phyloP scores from a whole-genome alignment of 2,888 invertebrate species.

The Dioctria linearis region DNA sequence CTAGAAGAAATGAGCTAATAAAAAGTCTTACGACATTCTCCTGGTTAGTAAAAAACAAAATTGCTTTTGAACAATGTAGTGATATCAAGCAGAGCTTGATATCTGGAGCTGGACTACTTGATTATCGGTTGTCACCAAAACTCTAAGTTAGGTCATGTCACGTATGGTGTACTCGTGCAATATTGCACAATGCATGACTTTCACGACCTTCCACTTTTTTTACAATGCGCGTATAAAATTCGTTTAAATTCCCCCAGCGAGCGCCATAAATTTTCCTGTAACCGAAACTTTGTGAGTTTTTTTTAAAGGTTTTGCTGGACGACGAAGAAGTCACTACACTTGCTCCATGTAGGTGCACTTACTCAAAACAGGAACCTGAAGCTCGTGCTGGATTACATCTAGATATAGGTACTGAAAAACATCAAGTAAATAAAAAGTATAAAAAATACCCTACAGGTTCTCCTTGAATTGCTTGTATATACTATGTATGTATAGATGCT shows the following conservation, averaged over 20 bases:
- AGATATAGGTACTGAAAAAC: slow-evolving; percentile 11
- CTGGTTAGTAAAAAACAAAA: too few relatives aligned
- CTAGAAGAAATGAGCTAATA: too few relatives aligned
- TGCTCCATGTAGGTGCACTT: not conserved
- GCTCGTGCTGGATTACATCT: slow-evolving; percentile 16
- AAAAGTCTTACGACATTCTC: too few relatives aligned
- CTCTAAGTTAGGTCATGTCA: slow-evolving; percentile 32
- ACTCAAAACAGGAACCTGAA: not conserved
- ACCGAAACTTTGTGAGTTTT: slow-evolving; percentile 30
- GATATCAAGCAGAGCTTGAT: too few relatives aligned
- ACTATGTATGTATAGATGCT: too few relatives aligned
- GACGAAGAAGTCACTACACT: not conserved
- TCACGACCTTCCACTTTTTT: slow-evolving; percentile 39
- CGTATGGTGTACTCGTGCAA: slow-evolving; percentile 14
- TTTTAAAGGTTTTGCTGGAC: slow-evolving; percentile 15
- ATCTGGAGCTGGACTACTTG: slow-evolving; percentile 5
- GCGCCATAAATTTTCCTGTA: slow-evolving; percentile 20
- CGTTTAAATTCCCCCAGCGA: slow-evolving; percentile 23
- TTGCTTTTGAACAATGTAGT: too few relatives aligned
- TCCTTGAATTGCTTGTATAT: not conserved
- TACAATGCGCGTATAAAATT: slow-evolving; percentile 32
- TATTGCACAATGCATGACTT: slow-evolving; percentile 14
- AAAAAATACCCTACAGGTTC: not conserved
- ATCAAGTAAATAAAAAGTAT: slow-evolving; percentile 5
- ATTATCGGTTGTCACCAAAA: not conserved